A percentile compares a stretch with the other conserved stretches of the same genome.
Evolutionary conservation across 35 echinoderm and acorn worm genomes (phyloP).

Genomic region (Amphiura filiformis): DNA sequence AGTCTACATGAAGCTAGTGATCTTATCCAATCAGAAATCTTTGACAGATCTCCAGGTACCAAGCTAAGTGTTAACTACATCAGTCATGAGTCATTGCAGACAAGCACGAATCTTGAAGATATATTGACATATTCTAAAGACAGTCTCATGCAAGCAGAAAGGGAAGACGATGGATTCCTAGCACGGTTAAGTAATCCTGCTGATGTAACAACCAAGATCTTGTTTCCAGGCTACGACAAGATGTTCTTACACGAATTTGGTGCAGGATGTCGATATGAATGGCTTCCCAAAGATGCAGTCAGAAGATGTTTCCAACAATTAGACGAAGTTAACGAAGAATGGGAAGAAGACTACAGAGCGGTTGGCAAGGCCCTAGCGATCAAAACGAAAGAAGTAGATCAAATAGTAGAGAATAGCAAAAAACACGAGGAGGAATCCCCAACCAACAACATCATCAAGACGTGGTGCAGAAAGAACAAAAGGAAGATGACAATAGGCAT

Average conservation of each 20-base stretch:
- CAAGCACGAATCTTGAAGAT: neutral
- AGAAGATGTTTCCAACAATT: neutral
- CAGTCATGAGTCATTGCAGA: neutral
- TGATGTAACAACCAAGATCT: neutral
- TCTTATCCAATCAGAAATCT: neutral
- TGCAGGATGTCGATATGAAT: neutral
- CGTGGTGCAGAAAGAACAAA: too few species aligned
- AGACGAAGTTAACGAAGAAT: too few species aligned
- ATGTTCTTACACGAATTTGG: neutral
- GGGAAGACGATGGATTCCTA: neutral
- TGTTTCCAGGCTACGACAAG: too few species aligned
- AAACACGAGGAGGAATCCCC: neutral
- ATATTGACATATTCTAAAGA: neutral
- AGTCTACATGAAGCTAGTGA: neutral
- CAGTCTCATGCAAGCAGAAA: too few species aligned
- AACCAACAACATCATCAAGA: too few species aligned
- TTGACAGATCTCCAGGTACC: neutral
- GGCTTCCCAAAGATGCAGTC: neutral
- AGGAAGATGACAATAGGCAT: too few species aligned
- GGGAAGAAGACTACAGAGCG: too few species aligned
- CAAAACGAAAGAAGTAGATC: neutral
- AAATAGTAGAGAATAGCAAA: neutral
- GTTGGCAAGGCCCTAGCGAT: neutral
- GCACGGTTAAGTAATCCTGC: neutral
- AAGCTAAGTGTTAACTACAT: neutral